phyloP scores from a whole-genome alignment of 2,797 vertebrate species.

The Kryptolebias ocellatus region DNA sequence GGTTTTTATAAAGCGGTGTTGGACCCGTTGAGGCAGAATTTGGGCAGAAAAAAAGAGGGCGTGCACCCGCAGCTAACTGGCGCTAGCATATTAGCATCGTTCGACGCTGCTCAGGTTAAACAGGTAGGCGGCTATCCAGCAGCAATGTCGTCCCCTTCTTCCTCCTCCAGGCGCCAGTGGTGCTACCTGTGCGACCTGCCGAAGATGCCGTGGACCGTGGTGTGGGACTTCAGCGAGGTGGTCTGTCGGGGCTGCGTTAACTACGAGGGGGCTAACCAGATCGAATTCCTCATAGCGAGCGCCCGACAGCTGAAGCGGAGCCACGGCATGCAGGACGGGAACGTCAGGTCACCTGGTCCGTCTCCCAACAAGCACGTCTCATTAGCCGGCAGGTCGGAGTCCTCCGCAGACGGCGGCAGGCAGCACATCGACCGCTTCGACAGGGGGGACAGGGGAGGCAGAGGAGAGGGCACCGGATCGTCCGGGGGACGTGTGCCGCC shows the following conservation, averaged over 20 bases:
- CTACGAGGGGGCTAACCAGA: conserved; percentile 90
- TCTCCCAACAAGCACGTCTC: conserved; percentile 83
- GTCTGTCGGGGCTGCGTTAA: conserved; percentile 93
- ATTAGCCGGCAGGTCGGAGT: conserved; percentile 58
- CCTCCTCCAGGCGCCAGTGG: conserved; percentile 89
- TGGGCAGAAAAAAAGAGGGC: conserved; percentile 7
- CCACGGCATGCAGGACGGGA: conserved; percentile 87
- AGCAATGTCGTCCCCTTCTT: conserved; percentile 83
- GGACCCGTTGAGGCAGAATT: conserved; percentile 6
- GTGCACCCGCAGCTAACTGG: conserved; percentile 64
- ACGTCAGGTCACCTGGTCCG: conserved; percentile 86
- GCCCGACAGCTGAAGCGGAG: conserved; percentile 87
- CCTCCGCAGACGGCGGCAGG: conserved; percentile 69
- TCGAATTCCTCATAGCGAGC: conserved; percentile 89
- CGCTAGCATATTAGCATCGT: conserved; percentile 47
- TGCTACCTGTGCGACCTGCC: conserved; percentile 93
- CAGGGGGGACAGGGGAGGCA: conserved; percentile 65
- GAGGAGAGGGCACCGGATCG: conserved; percentile 77
- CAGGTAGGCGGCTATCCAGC: conserved; percentile 56
- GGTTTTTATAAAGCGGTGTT: conserved; percentile 15
- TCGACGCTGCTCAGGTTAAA: conserved; percentile 39
- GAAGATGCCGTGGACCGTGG: conserved; percentile 93
- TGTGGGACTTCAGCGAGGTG: conserved; percentile 93
- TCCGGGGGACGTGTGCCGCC: conserved; percentile 78
- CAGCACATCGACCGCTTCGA: conserved; percentile 75